Evolutionary conservation across 2,888 invertebrate genomes (phyloP).

Genomic region (Drosophila multiciliata): DNA sequence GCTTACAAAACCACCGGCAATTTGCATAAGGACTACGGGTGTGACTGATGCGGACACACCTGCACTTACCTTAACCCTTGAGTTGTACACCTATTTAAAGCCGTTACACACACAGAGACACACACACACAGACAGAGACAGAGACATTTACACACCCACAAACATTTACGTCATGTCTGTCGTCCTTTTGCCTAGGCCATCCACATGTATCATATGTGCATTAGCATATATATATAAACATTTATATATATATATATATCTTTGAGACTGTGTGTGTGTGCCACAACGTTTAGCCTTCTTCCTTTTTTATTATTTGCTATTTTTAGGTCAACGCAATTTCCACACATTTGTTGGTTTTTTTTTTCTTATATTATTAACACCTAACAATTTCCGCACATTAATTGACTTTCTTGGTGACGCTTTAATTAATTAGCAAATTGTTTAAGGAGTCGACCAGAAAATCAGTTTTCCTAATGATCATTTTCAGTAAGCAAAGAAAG

Average conservation of each 20-base stretch:
- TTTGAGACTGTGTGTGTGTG: constrained; percentile 10
- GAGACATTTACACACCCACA: constrained; percentile 2
- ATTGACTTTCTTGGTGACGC: constrained; percentile 3
- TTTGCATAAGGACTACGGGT: constrained; percentile 52
- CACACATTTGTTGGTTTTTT: constrained; percentile 23
- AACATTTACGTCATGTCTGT: constrained; percentile 49
- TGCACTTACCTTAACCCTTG: constrained; percentile 71
- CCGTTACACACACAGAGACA: constrained; percentile 13
- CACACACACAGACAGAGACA: neutral
- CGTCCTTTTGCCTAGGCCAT: constrained; percentile 35
- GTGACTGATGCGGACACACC: constrained; percentile 38
- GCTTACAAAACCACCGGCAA: constrained; percentile 70
- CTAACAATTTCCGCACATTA: constrained; percentile 21
- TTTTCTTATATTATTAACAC: constrained; percentile 36
- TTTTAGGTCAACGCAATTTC: constrained; percentile 75
- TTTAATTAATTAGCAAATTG: constrained; percentile 28
- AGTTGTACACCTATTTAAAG: constrained; percentile 69
- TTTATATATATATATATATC: constrained; percentile 4
- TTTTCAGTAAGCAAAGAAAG: neutral
- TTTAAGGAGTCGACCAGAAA: neutral
- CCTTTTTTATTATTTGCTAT: constrained; percentile 32
- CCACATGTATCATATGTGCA: constrained; percentile 44
- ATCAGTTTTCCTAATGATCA: constrained; percentile 4
- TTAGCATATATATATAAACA: constrained; percentile 21
- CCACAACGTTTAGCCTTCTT: constrained; percentile 18